A percentile compares a stretch with the other conserved stretches of the same genome.
Conservation (phyloP, 2,888 invertebrate genomes). For the Lysandra bellargus region DNA sequence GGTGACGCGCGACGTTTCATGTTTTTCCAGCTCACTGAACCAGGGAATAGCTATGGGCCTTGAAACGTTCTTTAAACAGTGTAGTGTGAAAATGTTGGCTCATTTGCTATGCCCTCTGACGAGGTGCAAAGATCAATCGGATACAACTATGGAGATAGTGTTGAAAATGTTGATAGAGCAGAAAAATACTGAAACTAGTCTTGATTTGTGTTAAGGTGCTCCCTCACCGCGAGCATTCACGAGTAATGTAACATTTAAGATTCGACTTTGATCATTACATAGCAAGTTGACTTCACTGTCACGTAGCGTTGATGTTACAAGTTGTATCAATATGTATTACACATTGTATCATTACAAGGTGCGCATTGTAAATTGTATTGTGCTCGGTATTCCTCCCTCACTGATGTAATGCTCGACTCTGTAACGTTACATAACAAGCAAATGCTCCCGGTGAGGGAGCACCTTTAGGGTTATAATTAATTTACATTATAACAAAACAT, state of each 20-base stretch:
- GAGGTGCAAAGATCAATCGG: not conserved
- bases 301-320: too few species aligned
- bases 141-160: not conserved
- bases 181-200: not conserved
- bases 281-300: too few species aligned
- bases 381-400: too few species aligned
- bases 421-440: too few species aligned
- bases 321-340: too few species aligned
- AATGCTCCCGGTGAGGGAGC: too few species aligned
- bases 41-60: conserved; percentile 8
- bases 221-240: too few species aligned
- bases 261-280: too few species aligned
- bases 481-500: not conserved
- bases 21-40: conserved; percentile 10
- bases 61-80: conserved; percentile 1
- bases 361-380: too few species aligned
- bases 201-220: not conserved
- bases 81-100: not conserved
- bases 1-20: conserved; percentile 11
- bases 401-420: too few species aligned
- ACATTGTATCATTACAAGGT: too few species aligned
- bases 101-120: not conserved
- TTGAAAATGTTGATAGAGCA: not conserved
- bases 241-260: too few species aligned
- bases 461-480: not conserved